Conservation (phyloP, 2,888 invertebrate genomes). For the Sphinx pinastri region DNA sequence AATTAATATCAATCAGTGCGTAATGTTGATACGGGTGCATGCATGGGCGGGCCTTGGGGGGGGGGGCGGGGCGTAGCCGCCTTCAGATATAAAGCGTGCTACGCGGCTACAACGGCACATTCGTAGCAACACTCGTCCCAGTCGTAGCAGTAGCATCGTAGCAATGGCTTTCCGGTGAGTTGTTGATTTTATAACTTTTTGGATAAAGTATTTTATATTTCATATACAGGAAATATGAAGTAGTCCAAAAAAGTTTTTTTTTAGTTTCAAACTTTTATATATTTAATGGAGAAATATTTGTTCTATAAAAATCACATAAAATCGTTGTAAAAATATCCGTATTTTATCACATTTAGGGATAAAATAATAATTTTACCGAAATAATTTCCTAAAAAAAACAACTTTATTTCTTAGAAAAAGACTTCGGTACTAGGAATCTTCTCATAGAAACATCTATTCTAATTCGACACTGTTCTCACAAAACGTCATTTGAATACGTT, state of each 20-base stretch:
- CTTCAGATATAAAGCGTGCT: conserved; percentile 63
- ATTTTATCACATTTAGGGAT: too few relatives aligned
- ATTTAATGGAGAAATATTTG: too few relatives aligned
- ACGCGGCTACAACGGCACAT: conserved; percentile 52
- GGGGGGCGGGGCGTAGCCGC: conserved; percentile 55
- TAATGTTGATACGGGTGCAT: conserved; percentile 43
- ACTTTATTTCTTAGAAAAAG: too few relatives aligned
- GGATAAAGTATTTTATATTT: background rate
- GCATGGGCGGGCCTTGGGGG: conserved; percentile 56
- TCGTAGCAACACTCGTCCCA: conserved; percentile 46
- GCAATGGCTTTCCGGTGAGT: conserved; percentile 55
- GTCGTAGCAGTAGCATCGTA: conserved; percentile 49
- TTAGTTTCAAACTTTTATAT: too few relatives aligned
- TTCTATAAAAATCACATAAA: too few relatives aligned
- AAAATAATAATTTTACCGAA: background rate
- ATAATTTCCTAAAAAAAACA: background rate
- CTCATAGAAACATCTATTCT: background rate
- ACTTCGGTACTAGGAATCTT: background rate
- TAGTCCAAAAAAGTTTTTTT: background rate
- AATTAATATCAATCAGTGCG: conserved; percentile 50
- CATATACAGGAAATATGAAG: background rate
- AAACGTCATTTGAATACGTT: background rate
- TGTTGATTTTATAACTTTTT: background rate
- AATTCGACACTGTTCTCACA: background rate
- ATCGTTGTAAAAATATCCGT: too few relatives aligned